Evolutionary conservation across 2,113 vertebrate genomes (phyloP).

Genomic region (Falco punctatus): DNA sequence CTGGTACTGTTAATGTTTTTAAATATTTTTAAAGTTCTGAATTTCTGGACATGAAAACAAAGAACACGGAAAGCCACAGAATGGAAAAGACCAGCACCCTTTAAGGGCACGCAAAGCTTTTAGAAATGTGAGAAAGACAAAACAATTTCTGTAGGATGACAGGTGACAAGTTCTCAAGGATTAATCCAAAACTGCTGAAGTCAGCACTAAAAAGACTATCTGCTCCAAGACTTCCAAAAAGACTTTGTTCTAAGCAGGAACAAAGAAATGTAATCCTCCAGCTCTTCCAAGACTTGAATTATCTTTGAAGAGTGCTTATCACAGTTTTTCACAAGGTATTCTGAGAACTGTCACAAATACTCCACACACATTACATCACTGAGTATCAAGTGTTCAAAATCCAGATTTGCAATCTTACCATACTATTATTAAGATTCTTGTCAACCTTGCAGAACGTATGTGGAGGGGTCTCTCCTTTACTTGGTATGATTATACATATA

Average conservation of each 20-base stretch:
- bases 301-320: neutral
- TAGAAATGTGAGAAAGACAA: neutral
- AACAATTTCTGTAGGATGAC: neutral
- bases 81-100: neutral
- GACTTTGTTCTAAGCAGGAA: neutral
- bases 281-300: neutral
- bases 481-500: slow-evolving; percentile 94
- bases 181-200: neutral
- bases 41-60: neutral
- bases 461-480: slow-evolving; percentile 94
- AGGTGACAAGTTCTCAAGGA: neutral
- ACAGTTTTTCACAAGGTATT: neutral
- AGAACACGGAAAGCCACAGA: neutral
- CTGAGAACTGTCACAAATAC: neutral
- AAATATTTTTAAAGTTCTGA: neutral
- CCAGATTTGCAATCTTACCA: slow-evolving; percentile 80
- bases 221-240: neutral
- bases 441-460: slow-evolving; percentile 98
- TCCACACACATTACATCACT: neutral
- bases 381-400: neutral
- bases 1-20: neutral
- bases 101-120: neutral
- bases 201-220: neutral
- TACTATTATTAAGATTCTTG: slow-evolving; percentile 97
- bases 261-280: neutral